Evolutionary conservation across 2,797 vertebrate species (phyloP).

Genomic region (Erethizon dorsatum): DNA sequence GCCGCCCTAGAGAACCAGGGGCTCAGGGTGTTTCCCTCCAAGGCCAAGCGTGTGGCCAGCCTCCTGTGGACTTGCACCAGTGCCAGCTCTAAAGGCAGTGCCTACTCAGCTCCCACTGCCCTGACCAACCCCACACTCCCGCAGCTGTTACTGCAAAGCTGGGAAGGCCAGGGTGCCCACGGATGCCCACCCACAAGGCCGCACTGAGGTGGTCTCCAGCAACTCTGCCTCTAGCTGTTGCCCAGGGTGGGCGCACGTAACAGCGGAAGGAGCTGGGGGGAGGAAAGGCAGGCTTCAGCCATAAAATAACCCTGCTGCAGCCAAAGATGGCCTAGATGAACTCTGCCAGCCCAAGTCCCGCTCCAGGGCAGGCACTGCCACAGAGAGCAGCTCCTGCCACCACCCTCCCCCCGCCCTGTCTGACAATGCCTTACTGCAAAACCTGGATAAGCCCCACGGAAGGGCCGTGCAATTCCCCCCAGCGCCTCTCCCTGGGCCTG

Average conservation of each 20-base stretch:
- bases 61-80: neutral
- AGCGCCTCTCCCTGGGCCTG: neutral
- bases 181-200: neutral
- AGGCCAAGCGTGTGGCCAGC: neutral
- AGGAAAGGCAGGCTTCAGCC: neutral
- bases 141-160: neutral
- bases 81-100: neutral
- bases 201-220: neutral
- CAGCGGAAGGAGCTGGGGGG: neutral
- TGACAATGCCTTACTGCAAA: neutral
- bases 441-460: too few species aligned
- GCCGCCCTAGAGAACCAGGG: too few species aligned
- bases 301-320: neutral
- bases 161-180: neutral
- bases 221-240: neutral
- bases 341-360: neutral
- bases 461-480: neutral
- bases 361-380: neutral
- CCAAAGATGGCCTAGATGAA: neutral
- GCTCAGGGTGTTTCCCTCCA: too few species aligned
- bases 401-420: too few species aligned
- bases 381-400: neutral
- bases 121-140: neutral
- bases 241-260: neutral
- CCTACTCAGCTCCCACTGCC: neutral